phyloP scores from a whole-genome alignment of 2,797 vertebrate genomes.

The Pantherophis vulpinus region DNA sequence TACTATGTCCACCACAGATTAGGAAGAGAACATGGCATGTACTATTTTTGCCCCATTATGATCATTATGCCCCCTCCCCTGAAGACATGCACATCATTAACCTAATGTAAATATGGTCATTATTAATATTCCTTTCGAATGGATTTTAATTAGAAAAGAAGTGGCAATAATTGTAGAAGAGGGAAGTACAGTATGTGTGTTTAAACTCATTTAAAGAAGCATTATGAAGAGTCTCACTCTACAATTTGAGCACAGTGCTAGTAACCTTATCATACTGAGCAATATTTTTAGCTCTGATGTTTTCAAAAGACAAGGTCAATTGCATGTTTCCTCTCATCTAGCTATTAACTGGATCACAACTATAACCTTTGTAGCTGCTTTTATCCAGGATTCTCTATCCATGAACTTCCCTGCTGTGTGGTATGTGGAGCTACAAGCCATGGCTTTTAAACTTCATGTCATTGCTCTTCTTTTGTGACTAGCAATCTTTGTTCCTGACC shows the following conservation, averaged over 20 bases:
- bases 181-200: not conserved
- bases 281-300: slow-evolving; percentile 24
- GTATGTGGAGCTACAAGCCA: slow-evolving; percentile 2
- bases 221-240: not conserved
- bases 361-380: slow-evolving; percentile 19
- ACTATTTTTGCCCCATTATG: not conserved
- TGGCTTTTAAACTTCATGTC: slow-evolving; percentile 14
- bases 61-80: not conserved
- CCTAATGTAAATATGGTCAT: not conserved
- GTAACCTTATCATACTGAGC: slow-evolving; percentile 2
- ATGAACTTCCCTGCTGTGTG: slow-evolving; percentile 16
- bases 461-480: slow-evolving; percentile 4
- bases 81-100: not conserved
- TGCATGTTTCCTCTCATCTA: slow-evolving; percentile 32
- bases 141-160: no score
- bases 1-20: not conserved
- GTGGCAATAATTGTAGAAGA: not conserved
- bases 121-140: not conserved
- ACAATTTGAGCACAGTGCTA: not conserved
- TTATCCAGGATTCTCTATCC: slow-evolving; percentile 10
- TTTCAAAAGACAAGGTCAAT: slow-evolving; percentile 31
- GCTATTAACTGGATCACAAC: slow-evolving; percentile 35
- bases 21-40: not conserved
- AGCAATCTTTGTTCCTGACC: slow-evolving; percentile 4
- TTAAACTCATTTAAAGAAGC: not conserved